phyloP scores from a whole-genome alignment of 2,888 invertebrate genomes.

The Acanthosepion esculentum region DNA sequence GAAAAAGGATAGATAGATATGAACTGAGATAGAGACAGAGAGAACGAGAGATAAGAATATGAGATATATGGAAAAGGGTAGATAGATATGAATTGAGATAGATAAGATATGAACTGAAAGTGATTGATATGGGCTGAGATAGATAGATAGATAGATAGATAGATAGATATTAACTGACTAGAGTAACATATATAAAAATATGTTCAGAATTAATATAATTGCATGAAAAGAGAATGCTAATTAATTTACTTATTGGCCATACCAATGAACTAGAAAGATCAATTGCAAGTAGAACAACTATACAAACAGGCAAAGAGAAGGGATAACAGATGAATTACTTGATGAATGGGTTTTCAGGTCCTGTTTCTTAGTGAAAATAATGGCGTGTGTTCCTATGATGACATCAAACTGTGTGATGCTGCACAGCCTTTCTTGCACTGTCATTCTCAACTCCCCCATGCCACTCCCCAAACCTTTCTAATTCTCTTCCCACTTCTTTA shows the following conservation, averaged over 20 bases:
- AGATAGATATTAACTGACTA: neutral
- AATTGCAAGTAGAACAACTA: neutral
- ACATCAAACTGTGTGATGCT: conserved; percentile 6
- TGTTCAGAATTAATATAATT: neutral
- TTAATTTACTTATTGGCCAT: neutral
- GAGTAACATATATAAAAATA: neutral
- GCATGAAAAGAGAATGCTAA: neutral
- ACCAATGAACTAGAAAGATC: neutral
- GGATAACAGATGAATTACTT: neutral
- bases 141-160: conserved; percentile 16
- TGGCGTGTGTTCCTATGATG: conserved; percentile 1
- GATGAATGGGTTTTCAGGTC: neutral
- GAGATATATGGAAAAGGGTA: neutral
- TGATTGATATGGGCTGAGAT: neutral
- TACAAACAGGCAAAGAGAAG: neutral
- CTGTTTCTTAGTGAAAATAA: neutral
- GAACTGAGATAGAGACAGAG: neutral
- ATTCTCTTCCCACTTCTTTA: neutral
- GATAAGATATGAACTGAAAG: neutral
- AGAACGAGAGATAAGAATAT: neutral
- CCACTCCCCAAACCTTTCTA: neutral
- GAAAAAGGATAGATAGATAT: neutral
- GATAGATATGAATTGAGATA: neutral
- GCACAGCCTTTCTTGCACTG: neutral
- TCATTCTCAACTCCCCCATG: neutral